A percentile compares a stretch with the other conserved stretches of the same genome.
These are phyloP conservation scores for Polypterus bichir DNA, from an alignment of 2,113 vertebrate genomes.

Conservation along the genomic window DNA sequence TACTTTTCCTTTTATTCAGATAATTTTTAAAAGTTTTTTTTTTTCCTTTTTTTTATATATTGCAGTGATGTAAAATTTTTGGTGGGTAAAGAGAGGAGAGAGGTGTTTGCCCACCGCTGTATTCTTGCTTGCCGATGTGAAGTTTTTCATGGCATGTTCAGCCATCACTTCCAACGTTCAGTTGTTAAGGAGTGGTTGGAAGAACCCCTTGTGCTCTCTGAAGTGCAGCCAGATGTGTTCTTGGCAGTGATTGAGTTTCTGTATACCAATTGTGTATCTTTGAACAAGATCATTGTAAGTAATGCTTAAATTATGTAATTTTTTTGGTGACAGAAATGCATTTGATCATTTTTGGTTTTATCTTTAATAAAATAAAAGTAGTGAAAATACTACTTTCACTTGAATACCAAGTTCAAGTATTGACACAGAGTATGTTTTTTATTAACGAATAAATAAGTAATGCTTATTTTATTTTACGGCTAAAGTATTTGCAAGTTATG, in stretches of 20 bases:
- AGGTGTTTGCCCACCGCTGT: slow-evolving; percentile 57
- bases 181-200: slow-evolving; percentile 13
- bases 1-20: too few species aligned
- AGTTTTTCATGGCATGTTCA: slow-evolving; percentile 46
- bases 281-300: slow-evolving; percentile 51
- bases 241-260: slow-evolving; percentile 57
- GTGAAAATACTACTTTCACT: too few species aligned
- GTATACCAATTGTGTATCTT: slow-evolving; percentile 55
- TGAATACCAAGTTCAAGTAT: too few species aligned
- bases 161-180: slow-evolving; percentile 6
- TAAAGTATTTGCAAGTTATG: too few species aligned
- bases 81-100: slow-evolving; percentile 52
- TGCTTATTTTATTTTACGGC: too few species aligned
- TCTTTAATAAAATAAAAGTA: too few species aligned
- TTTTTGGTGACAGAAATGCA: too few species aligned
- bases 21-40: neutral
- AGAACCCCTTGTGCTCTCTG: slow-evolving; percentile 42
- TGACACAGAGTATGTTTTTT: too few species aligned
- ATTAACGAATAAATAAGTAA: too few species aligned
- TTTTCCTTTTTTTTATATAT: slow-evolving; percentile 6
- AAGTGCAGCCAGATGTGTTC: slow-evolving; percentile 52
- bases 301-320: neutral
- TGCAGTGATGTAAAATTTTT: slow-evolving; percentile 52
- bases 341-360: too few species aligned
- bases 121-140: slow-evolving; percentile 52